Conservation (phyloP, 2,888 invertebrate genomes). For the Colletes collaris region DNA sequence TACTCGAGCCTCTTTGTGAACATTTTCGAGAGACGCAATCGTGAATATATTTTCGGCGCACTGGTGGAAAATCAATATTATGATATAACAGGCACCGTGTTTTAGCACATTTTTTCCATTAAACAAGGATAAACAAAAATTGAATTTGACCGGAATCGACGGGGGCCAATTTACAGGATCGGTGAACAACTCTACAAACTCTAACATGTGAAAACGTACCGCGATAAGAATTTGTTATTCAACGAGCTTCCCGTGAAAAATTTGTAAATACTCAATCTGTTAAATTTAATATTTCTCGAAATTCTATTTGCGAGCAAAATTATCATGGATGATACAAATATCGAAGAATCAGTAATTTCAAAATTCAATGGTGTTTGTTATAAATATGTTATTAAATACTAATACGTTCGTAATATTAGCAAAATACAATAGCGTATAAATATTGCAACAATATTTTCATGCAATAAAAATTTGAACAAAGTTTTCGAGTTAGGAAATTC, state of each 20-base stretch:
- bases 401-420: too few relatives aligned
- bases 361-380: too few relatives aligned
- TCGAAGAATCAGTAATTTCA: too few relatives aligned
- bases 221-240: constrained; percentile 17
- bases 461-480: too few relatives aligned
- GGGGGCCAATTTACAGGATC: constrained; percentile 7
- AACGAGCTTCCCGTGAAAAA: neutral
- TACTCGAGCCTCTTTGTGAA: constrained; percentile 19
- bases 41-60: constrained; percentile 20
- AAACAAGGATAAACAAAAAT: constrained; percentile 45
- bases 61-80: constrained; percentile 25
- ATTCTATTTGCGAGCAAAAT: constrained; percentile 13
- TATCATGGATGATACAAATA: too few relatives aligned
- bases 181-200: neutral
- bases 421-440: too few relatives aligned
- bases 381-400: too few relatives aligned
- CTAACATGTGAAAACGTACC: neutral
- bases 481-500: too few relatives aligned
- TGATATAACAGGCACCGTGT: constrained; percentile 44
- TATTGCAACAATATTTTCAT: too few relatives aligned
- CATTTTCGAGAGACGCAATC: constrained; percentile 15
- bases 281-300: too few relatives aligned
- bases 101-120: constrained; percentile 64
- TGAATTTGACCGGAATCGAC: constrained; percentile 35
- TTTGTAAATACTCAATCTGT: too few relatives aligned